Base-by-base conservation (phyloP, 1,140 invertebrate species). In the Triops longicaudatus region DNA sequence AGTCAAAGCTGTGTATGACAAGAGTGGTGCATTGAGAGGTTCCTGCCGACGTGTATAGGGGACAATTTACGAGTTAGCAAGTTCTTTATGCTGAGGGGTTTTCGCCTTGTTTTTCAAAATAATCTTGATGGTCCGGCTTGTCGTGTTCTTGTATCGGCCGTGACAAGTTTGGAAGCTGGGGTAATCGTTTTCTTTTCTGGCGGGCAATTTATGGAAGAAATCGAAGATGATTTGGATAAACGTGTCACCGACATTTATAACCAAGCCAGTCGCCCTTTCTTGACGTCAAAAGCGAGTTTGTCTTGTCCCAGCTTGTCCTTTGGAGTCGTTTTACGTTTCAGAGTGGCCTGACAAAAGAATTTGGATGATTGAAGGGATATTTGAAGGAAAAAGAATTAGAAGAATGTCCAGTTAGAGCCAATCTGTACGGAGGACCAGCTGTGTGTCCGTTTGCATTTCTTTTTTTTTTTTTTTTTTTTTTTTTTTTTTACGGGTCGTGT, bases 221-320 rank as follows among this genome's bases (percentile, higher is more conserved):
- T 63, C 50, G 50, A 63, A 63, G 50, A 63, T 63, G 50, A 63
- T 63, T 63, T 22, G 50, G 50, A 63, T 63, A 63, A 63, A 63
- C 50, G 50, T 63, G 50, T 63, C 50, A 63, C 50, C 50, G 50
- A 63, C 50, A 63, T 63, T 63, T 63, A 63, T 63, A 63, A 63
- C 50, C 50, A 14, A 63, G 6, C 50, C 50, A 63, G 50, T 63
- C 50, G 31, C 50, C 50, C 17, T 63, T 63, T 6, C 22, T 63
- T 63, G 50, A 17, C 17, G 14, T 63, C 22, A 17, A 17, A n/a
- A 63, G 50, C n/a, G 17, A 63, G 50, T 63, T 63, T 63, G 50
- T 63, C 50, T 63, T 63, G 50, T 63, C 50, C 50, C 2, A 37
- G 50, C 22, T 63, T 10, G 50, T 63, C 50, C 50, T 63, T 63